Evolutionary conservation across 2,888 invertebrate species (phyloP), one percentile per base, ranked within the genome.

Genomic region (Ennomos fuscantarius): DNA sequence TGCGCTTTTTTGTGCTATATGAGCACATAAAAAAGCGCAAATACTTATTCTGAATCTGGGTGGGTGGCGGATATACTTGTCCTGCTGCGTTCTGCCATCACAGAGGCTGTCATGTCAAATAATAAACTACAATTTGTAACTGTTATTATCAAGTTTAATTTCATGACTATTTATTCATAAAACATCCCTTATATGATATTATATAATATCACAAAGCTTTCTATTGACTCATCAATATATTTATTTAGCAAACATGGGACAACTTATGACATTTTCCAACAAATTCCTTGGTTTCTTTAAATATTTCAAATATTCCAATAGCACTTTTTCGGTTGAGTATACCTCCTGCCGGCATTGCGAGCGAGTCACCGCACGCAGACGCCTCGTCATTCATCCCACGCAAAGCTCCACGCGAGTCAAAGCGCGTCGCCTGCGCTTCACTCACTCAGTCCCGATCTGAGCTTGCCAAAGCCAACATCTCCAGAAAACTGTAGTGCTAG

Each of bases 391-490:
- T 67, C 67, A 54, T 59, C 90, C 89, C 84, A 89, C 91, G 84
- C 89, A 76, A 82, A 83, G 82, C 80, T 83, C 74, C 64, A 66
- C 70, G 62, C 61, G 65, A 74, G 69, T 84, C 79, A 87, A 86
- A 87, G 86, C 82, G 72, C 74, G 74, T 68, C 75, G 80, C 79
- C 60, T 50, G 73, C 73, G 68, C 62, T 68, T 65, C 67, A 65
- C 51, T 62, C 70, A 65, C 68, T 85, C 90, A 92, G 91, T 92
- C 72, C 78, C 80, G 77, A 76, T 79, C 83, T 76, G 82, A 87
- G 79, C 88, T 86, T 82, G 75, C 74, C 62, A 70, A 73, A 72
- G 79, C 74, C 79, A 83, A 83, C 88, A 84, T 64, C 83, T 86
- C 78, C 66, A 63, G 52, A 65, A 24, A 24, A 70, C 61, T 72